phyloP scores from a whole-genome alignment of 2,113 vertebrate genomes.

The Symphodus melops region DNA sequence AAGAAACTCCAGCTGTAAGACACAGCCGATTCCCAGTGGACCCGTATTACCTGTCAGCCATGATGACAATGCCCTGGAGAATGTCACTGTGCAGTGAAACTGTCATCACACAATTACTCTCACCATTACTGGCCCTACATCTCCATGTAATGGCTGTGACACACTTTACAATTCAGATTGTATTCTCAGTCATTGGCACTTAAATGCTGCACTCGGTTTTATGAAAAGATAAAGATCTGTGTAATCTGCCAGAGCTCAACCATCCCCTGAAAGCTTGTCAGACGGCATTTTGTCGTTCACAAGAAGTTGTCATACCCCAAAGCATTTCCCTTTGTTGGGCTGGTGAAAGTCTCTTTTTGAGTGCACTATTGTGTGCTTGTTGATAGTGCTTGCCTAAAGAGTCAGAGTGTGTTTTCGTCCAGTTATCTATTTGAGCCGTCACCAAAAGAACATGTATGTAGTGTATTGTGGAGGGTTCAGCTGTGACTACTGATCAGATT shows the following conservation, averaged over 20 bases:
- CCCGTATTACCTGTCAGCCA: constrained; percentile 80
- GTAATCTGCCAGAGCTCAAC: constrained; percentile 78
- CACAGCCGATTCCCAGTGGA: constrained; percentile 72
- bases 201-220: constrained; percentile 81
- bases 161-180: constrained; percentile 83
- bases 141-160: constrained; percentile 78
- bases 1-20: constrained; percentile 71
- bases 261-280: constrained; percentile 80
- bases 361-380: constrained; percentile 69
- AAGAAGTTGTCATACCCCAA: constrained; percentile 76
- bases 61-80: constrained; percentile 83
- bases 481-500: constrained; percentile 2
- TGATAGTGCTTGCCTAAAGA: constrained; percentile 64
- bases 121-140: constrained; percentile 80
- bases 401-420: constrained; percentile 65
- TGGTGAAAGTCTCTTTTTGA: constrained; percentile 68
- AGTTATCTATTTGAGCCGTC: constrained; percentile 56
- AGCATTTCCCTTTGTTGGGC: constrained; percentile 71
- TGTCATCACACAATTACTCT: constrained; percentile 87
- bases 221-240: constrained; percentile 84
- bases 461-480: constrained; percentile 24
- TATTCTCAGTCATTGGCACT: constrained; percentile 80
- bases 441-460: constrained; percentile 33
- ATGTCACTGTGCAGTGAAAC: constrained; percentile 79
- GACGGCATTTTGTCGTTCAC: constrained; percentile 76